Evolutionary conservation across 2,113 vertebrate genomes (phyloP), one percentile per base, ranked within the genome.

Genomic region (Felis chaus): DNA sequence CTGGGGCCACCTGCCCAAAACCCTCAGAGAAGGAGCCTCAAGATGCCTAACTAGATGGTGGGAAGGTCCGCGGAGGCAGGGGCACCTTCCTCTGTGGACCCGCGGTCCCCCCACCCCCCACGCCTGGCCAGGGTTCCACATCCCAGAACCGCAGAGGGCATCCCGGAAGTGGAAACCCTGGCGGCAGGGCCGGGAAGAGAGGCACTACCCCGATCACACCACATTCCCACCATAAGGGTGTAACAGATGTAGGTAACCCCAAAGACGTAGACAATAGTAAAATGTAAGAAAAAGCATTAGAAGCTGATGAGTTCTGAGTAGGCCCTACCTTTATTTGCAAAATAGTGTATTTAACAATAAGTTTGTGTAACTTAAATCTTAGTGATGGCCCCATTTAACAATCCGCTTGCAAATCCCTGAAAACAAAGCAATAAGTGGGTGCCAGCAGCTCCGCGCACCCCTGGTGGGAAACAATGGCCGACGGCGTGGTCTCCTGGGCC

Each of bases 161-260:
- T 10, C 53, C 11, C 39, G 41, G 76, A 68, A 50, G 45, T 39
- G 16, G 29, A 7, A 31, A 18, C 2, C 0, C 27, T 31, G 1
- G 18, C 8, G 5, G 21, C 36, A 50, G 16, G 29, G 11, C 4
- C 16, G 50, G 14, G 41, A n/a, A 14, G 25, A n/a, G 25, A 41
- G 0, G 12, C 12, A 2, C 14, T 0, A 3, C 21, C n/a, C 18
- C 0, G 8, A 0, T 1, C 11, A 4, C 1, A 0, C 0, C 1
- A 21, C 1, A 6, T 23, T 61, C 53, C 61, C 79, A 2, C 14
- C 57, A 2, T 2, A 1, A 18, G 11, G 29, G 1, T 12, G 8
- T 45, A 7, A 13, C 21, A 0, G 41, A 7, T 18, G 36, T 14
- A 1, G 41, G n/a, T 14, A 33, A 31, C 18, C 7, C 39, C 23